A percentile compares a stretch with the other conserved stretches of the same genome.
Evolutionary conservation across 1,140 invertebrate genomes (phyloP).

Genomic region (Euglossa dilemma): DNA sequence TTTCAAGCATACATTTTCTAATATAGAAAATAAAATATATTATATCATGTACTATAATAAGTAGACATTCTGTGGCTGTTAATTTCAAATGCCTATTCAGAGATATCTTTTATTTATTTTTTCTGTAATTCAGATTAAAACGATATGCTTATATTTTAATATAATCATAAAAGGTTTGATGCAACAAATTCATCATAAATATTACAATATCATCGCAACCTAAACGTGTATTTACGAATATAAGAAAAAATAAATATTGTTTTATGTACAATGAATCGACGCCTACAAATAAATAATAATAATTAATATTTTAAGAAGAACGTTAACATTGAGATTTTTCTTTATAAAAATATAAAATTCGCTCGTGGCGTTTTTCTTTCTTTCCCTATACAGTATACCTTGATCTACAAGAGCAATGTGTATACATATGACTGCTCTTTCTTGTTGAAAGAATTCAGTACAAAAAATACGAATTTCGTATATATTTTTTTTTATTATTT

Average conservation of each 20-base stretch:
- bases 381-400: slow-evolving; percentile 6
- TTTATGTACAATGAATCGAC: slow-evolving; percentile 26
- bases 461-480: slow-evolving; percentile 51
- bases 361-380: background rate
- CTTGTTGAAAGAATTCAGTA: background rate
- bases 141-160: slow-evolving; percentile 3
- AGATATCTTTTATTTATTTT: background rate
- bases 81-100: background rate
- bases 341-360: slow-evolving; percentile 40
- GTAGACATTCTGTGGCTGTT: background rate
- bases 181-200: background rate
- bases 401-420: slow-evolving; percentile 30
- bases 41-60: background rate
- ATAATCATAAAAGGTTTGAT: background rate
- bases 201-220: slow-evolving; percentile 1
- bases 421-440: background rate
- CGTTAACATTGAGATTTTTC: background rate
- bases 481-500: slow-evolving; percentile 33
- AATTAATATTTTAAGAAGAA: background rate
- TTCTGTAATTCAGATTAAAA: background rate
- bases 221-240: background rate
- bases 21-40: slow-evolving; percentile 7
- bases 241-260: slow-evolving; percentile 25
- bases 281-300: slow-evolving; percentile 7
- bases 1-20: slow-evolving; percentile 11